Conservation (phyloP, 2,888 invertebrate genomes). For the Macaria liturata region DNA sequence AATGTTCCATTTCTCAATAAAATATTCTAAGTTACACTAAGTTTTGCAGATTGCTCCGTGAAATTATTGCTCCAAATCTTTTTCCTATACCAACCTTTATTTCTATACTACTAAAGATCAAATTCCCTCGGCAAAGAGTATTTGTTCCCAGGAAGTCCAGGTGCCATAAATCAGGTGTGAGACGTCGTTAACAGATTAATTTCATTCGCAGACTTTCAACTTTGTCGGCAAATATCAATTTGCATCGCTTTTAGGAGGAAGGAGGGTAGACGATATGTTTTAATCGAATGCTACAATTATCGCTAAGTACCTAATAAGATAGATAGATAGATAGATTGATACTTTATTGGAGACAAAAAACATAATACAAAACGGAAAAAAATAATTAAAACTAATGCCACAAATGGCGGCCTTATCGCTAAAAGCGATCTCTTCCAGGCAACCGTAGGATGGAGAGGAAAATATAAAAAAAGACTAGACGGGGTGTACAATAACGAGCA, state of each 20-base stretch:
- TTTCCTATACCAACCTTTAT: background rate
- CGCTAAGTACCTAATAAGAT: no score
- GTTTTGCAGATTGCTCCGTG: background rate
- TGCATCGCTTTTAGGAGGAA: background rate
- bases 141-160: constrained; percentile 38
- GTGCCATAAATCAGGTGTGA: constrained; percentile 44
- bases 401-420: no score
- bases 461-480: no score
- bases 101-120: background rate
- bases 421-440: no score
- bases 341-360: no score
- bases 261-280: background rate
- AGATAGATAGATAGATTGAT: no score
- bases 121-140: background rate
- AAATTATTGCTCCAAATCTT: background rate
- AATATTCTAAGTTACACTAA: background rate
- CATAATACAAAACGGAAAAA: no score
- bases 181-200: constrained; percentile 31
- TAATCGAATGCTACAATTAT: no score
- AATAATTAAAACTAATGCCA: no score
- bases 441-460: no score
- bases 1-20: background rate
- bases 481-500: no score
- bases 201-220: constrained; percentile 41
- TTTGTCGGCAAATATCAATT: constrained; percentile 30